Evolutionary conservation across 2,888 invertebrate species (phyloP).

Genomic region (Drosophila merina): DNA sequence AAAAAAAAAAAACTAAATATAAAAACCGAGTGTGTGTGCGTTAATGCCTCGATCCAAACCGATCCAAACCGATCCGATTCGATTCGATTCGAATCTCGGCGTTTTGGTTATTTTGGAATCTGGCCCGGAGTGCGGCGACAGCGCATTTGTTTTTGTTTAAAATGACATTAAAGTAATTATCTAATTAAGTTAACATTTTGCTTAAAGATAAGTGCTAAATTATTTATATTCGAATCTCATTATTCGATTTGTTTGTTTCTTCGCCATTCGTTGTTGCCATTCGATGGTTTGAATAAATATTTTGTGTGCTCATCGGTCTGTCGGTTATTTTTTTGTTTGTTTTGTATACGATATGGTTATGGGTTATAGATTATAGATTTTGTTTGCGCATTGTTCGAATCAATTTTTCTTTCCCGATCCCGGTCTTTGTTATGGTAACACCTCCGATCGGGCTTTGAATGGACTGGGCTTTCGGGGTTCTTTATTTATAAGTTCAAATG

Average conservation of each 20-base stretch:
- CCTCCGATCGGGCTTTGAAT: slow-evolving; percentile 14
- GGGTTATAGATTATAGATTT: slow-evolving; percentile 36
- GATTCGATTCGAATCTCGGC: slow-evolving; percentile 25
- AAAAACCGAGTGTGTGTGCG: slow-evolving; percentile 12
- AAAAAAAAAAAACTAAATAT: background rate
- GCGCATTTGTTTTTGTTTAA: slow-evolving; percentile 66
- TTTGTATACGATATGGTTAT: slow-evolving; percentile 12
- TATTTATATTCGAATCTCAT: slow-evolving; percentile 64
- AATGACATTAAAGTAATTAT: slow-evolving; percentile 76
- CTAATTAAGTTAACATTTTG: slow-evolving; percentile 81
- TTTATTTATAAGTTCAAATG: background rate
- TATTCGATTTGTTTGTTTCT: slow-evolving; percentile 13
- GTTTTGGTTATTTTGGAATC: slow-evolving; percentile 33
- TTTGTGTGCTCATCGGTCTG: slow-evolving; percentile 33
- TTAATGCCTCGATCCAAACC: slow-evolving; percentile 43
- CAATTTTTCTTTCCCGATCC: slow-evolving; percentile 32
- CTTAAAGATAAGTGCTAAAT: slow-evolving; percentile 75
- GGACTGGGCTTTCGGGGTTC: slow-evolving; percentile 7
- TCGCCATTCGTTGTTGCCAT: slow-evolving; percentile 2
- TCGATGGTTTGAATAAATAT: slow-evolving; percentile 1
- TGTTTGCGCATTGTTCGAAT: slow-evolving; percentile 42
- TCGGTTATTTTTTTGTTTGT: slow-evolving; percentile 17
- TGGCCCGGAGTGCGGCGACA: slow-evolving; percentile 33
- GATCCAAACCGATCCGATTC: slow-evolving; percentile 15
- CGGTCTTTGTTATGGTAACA: slow-evolving; percentile 31